Base-by-base conservation (phyloP, 1,140 invertebrate species). In the Cotesia typhae region DNA sequence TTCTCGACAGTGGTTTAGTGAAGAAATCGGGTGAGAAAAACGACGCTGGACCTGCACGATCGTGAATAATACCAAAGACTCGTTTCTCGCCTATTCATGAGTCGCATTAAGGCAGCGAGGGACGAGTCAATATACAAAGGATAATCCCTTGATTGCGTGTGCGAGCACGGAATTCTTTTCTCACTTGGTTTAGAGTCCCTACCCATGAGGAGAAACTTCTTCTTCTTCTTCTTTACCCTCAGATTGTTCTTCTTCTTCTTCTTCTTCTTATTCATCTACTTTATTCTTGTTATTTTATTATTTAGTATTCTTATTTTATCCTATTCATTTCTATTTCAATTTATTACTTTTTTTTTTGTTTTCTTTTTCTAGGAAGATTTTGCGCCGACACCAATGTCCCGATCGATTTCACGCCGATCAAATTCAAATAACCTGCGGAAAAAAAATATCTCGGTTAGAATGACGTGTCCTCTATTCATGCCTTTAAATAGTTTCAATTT, bases 91-190 rank as follows among this genome's bases (percentile, higher is more conserved):
- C 53, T 60, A 68, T 63, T 68, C 67, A 72, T 67, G 17, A 70
- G 36, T 36, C 60, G 61, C 67, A 38, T 12, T 41, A 57, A n/a
- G 55, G 17, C 51, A 38, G 66, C 37, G 51, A 51, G 37, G 36
- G 47, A 28, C 28, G 35, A 38, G 60, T 37, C 60, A 63, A 65
- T 51, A 65, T 65, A 59, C 60, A 70, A 66, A 65, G 60, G 74
- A 75, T 75, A 75, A 75, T 75, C 74, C 74, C 61, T 64, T 75
- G 67, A 75, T 75, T 71, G 74, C 60, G 71, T 75, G 71, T 67
- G 53, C 65, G 67, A 75, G 67, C 68, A 75, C 71, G 71, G 67
- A 75, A 70, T 70, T 74, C 53, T 74, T 64, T 14, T 70, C 65
- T 70, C 61, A 70, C 51, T 59, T 55, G 61, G 41, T 73, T 68